Evolutionary conservation across 2,888 invertebrate species (phyloP).

Genomic region (Platypus cylindrus): DNA sequence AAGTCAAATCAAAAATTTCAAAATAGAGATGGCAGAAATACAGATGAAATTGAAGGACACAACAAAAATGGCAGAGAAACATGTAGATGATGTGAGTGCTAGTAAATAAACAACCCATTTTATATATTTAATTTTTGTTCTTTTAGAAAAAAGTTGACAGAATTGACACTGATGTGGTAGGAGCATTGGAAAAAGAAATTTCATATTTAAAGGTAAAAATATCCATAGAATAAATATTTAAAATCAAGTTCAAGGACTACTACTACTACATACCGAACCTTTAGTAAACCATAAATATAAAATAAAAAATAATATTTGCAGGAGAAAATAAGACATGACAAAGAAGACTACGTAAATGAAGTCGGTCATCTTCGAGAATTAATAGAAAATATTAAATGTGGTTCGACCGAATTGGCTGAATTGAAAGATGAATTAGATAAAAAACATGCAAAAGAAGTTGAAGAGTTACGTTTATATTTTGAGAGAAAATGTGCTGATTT

Average conservation of each 20-base stretch:
- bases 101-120: constrained; percentile 3
- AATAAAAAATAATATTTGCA: constrained; percentile 8
- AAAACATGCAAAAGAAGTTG: constrained; percentile 64
- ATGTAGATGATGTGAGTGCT: constrained; percentile 16
- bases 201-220: constrained; percentile 22
- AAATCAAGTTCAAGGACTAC: background rate
- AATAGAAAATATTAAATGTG: constrained; percentile 44
- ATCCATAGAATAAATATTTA: constrained; percentile 4
- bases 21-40: constrained; percentile 44
- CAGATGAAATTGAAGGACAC: constrained; percentile 37
- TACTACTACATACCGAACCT: too few relatives aligned
- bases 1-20: constrained; percentile 47
- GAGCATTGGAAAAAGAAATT: constrained; percentile 19
- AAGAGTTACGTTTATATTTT: constrained; percentile 65
- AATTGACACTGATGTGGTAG: constrained; percentile 1
- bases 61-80: constrained; percentile 32
- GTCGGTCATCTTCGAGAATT: constrained; percentile 42
- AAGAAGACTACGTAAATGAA: constrained; percentile 42
- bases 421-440: constrained; percentile 46
- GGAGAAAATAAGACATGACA: constrained; percentile 35
- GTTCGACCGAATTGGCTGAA: constrained; percentile 42
- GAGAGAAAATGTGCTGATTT: constrained; percentile 69
- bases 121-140: constrained; percentile 1
- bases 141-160: constrained; percentile 1
- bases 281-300: too few relatives aligned